Conservation (phyloP, 2,113 vertebrate species). For the Sprattus sprattus region DNA sequence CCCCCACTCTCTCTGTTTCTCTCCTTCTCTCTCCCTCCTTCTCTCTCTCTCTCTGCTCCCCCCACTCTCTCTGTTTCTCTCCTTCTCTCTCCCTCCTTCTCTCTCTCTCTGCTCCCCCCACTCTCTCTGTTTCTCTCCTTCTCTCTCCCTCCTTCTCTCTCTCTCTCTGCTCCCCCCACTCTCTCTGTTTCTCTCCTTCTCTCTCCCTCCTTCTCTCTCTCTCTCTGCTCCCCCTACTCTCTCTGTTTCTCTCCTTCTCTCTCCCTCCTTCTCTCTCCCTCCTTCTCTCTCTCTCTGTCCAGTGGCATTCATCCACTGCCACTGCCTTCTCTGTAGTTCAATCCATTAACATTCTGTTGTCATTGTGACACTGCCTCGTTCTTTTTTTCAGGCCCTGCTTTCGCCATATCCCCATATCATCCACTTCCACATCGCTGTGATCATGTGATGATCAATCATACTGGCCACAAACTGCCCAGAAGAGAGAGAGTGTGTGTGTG, state of each 20-base stretch:
- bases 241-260: not conserved
- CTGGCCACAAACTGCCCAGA: slow-evolving; percentile 19
- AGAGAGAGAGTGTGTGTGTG: not conserved
- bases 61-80: too few relatives aligned
- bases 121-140: not conserved
- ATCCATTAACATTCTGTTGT: slow-evolving; percentile 43
- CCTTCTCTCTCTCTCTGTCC: not conserved
- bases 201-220: too few relatives aligned
- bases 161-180: not conserved
- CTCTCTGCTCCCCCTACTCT: too few relatives aligned
- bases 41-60: slow-evolving; percentile 1
- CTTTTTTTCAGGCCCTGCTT: slow-evolving; percentile 46
- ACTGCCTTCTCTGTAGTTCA: not conserved
- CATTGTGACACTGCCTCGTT: slow-evolving; percentile 54
- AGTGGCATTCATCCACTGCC: not conserved
- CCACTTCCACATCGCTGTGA: slow-evolving; percentile 42
- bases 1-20: too few relatives aligned
- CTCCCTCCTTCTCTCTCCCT: not conserved
- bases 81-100: too few relatives aligned
- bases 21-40: not conserved
- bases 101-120: too few relatives aligned
- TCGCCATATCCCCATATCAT: slow-evolving; percentile 50
- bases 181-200: not conserved
- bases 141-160: slow-evolving; percentile 21
- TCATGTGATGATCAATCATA: slow-evolving; percentile 43